phyloP scores from a whole-genome alignment of 2,797 vertebrate species.

The Sebastes oblongus region DNA sequence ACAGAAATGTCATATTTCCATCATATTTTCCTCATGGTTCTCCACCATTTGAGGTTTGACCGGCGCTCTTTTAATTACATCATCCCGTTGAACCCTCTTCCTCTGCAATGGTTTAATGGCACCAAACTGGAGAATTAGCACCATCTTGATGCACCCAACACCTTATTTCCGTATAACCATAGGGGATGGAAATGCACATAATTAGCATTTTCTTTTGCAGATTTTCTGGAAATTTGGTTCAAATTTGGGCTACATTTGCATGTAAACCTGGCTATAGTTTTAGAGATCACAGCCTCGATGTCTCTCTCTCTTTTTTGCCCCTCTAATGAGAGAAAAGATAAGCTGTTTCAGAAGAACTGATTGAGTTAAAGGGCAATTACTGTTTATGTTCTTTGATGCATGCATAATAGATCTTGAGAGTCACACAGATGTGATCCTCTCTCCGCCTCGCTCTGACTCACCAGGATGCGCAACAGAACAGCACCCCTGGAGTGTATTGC shows the following conservation, averaged over 20 bases:
- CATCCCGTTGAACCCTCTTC: neutral
- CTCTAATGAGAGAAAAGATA: neutral
- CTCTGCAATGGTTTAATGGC: neutral
- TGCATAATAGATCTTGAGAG: slow-evolving; percentile 26
- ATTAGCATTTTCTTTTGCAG: neutral
- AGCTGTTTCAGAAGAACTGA: slow-evolving; percentile 3
- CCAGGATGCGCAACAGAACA: neutral
- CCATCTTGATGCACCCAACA: neutral
- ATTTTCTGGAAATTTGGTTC: neutral
- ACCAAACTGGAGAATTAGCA: neutral
- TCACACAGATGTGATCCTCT: slow-evolving; percentile 10
- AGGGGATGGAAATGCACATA: neutral
- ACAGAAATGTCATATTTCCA: too few relatives aligned
- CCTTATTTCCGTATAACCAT: neutral
- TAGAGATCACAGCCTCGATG: neutral
- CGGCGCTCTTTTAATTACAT: too few relatives aligned
- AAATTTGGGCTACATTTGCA: neutral
- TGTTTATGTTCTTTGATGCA: slow-evolving; percentile 10
- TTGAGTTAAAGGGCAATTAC: slow-evolving; percentile 1
- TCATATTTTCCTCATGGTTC: too few relatives aligned
- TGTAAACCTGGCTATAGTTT: neutral
- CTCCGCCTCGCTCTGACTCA: neutral
- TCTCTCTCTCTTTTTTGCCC: neutral
- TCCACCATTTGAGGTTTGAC: too few relatives aligned
- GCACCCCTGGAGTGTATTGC: slow-evolving; percentile 15